phyloP scores from a whole-genome alignment of 2,888 invertebrate species.

The Lathronympha strigana region DNA sequence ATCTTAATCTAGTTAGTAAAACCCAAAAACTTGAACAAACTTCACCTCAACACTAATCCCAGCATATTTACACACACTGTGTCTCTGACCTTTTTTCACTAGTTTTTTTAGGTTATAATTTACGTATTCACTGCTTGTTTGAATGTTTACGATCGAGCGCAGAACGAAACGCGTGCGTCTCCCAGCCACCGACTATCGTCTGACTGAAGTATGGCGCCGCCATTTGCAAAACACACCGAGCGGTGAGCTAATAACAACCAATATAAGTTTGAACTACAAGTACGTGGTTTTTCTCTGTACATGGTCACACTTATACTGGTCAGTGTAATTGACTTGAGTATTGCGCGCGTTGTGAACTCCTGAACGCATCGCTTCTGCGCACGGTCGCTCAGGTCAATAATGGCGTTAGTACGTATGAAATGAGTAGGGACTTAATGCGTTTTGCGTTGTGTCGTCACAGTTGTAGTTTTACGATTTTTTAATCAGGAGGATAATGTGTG shows the following conservation, averaged over 20 bases:
- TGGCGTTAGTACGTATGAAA: neutral
- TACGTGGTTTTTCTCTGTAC: neutral
- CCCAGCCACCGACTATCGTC: slow-evolving; percentile 67
- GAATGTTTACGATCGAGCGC: slow-evolving; percentile 48
- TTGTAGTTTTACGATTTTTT: slow-evolving; percentile 43
- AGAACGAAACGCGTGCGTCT: slow-evolving; percentile 60
- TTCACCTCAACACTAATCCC: slow-evolving; percentile 58
- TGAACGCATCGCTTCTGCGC: slow-evolving; percentile 63
- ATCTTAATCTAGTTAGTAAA: slow-evolving; percentile 78
- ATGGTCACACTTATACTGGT: neutral
- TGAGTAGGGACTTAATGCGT: neutral
- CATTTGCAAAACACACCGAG: neutral
- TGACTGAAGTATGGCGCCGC: slow-evolving; percentile 48
- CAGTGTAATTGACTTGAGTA: too few relatives aligned
- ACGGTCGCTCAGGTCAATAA: slow-evolving; percentile 44
- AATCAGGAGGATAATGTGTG: slow-evolving; percentile 15
- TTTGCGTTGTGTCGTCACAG: slow-evolving; percentile 50
- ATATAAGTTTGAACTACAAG: neutral
- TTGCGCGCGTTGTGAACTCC: neutral
- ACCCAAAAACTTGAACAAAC: slow-evolving; percentile 81
- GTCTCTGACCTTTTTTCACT: neutral
- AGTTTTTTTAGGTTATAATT: slow-evolving; percentile 32
- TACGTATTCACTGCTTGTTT: slow-evolving; percentile 49
- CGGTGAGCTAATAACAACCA: neutral
- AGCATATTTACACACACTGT: neutral